Evolutionary conservation across 2,888 invertebrate genomes (phyloP), one percentile per base, ranked within the genome.

Genomic region (Drosophila aldrichi): DNA sequence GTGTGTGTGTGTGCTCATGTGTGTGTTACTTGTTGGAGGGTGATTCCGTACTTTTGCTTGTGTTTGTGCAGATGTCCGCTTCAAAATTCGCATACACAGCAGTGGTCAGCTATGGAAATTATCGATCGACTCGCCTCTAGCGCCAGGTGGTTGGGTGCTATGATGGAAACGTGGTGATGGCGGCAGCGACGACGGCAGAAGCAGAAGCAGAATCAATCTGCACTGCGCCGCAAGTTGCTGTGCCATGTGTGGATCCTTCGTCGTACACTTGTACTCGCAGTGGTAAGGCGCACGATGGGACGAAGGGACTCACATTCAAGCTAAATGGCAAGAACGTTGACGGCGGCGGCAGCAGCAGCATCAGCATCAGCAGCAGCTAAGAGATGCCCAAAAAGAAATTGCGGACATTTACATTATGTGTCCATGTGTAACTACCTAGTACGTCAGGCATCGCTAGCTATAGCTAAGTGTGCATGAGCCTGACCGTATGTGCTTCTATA

Each of bases 91-190:
- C 90, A 91, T 91, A 91, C 89, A 88, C 86, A 91, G 89, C 86
- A 90, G 81, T 91, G 92, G 92, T 91, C 92, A 92, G 88, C 91
- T 91, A 92, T 92, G 91, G 92, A 92, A 92, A 92, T 91, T 92
- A 92, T 92, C 92, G 92, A 92, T 92, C 92, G 92, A 91, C 88
- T 88, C 89, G 91, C 91, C 91, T 91, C 91, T 85, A 88, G 88
- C 88, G 90, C 91, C 90, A 89, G 90, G 86, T 90, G 91, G 89
- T 90, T 84, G 89, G 89, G 82, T 84, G 81, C 84, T 78, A 78
- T 83, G 81, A 86, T 87, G 84, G 75, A 89, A 81, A 74, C 85
- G 79, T 79, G 77, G 82, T 69, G 85, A 77, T 72, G 71, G 74
- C 82, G 82, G 52, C 79, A 44, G 67, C 73, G 70, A 77, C 77